A percentile compares a stretch with the other conserved stretches of the same genome.
phyloP scores from a whole-genome alignment of 2,888 invertebrate genomes.

The Chalcis sispes region DNA sequence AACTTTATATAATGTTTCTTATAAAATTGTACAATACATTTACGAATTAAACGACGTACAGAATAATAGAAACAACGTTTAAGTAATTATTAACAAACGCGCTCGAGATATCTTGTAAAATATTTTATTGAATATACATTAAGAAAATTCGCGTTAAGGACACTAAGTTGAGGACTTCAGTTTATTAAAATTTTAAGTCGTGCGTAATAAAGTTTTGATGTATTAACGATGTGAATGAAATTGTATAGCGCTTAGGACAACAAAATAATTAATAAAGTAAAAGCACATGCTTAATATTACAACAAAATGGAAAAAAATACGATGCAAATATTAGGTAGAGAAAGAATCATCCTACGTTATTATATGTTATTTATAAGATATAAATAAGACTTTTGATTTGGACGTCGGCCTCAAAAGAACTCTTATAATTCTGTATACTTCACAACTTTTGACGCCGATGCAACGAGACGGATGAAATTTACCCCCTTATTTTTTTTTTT shows the following conservation, averaged over 20 bases:
- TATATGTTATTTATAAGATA: conserved; percentile 49
- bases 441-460: conserved; percentile 49
- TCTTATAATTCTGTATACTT: conserved; percentile 45
- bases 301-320: conserved; percentile 13
- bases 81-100: no score
- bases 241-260: conserved; percentile 72
- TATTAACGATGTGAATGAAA: conserved; percentile 66
- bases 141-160: conserved; percentile 9
- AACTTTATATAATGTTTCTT: conserved; percentile 58
- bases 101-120: conserved; percentile 43
- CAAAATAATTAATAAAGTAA: conserved; percentile 65
- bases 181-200: conserved; percentile 26
- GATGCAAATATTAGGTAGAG: conserved; percentile 26
- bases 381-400: conserved; percentile 42
- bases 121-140: conserved; percentile 23
- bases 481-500: conserved; percentile 25
- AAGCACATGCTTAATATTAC: conserved; percentile 68
- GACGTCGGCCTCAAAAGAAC: conserved; percentile 49
- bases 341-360: conserved; percentile 42
- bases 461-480: conserved; percentile 8
- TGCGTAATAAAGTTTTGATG: conserved; percentile 65
- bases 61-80: conserved; percentile 5
- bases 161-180: conserved; percentile 50
- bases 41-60: conserved; percentile 43
- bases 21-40: conserved; percentile 63